These are phyloP conservation scores for Cnemophilus loriae DNA, from an alignment of 2,113 vertebrate species.

Conservation along the genomic window DNA sequence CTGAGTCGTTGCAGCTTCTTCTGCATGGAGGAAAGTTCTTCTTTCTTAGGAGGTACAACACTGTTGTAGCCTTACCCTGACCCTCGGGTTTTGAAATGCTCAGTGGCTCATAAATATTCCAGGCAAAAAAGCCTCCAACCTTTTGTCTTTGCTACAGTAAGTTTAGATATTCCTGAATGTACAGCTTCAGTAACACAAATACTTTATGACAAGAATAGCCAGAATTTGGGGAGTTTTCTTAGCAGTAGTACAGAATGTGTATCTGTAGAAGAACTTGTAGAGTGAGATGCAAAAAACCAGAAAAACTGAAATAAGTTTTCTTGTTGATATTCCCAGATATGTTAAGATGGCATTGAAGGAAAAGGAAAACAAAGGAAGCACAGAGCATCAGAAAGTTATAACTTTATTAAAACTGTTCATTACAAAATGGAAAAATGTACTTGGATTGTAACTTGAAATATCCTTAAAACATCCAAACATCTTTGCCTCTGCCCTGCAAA, in stretches of 20 bases:
- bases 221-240: background rate
- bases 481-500: background rate
- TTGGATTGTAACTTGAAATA: background rate
- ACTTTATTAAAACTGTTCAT: background rate
- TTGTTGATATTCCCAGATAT: background rate
- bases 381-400: background rate
- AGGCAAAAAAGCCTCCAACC: background rate
- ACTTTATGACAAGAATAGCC: background rate
- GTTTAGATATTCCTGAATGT: background rate
- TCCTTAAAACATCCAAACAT: background rate
- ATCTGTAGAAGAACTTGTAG: background rate
- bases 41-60: background rate
- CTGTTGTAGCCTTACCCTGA: background rate
- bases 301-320: background rate
- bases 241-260: background rate
- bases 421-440: background rate
- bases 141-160: background rate
- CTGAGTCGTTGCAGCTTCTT: background rate
- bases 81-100: background rate
- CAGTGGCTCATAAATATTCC: background rate
- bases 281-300: background rate
- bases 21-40: background rate
- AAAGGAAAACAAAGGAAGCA: background rate
- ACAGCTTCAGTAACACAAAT: background rate
- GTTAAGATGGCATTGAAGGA: background rate